Evolutionary conservation across 53 echinoderm and acorn worm genomes (phyloP), one percentile per base, ranked within the genome.

Genomic region (Paracentrotus lividus): DNA sequence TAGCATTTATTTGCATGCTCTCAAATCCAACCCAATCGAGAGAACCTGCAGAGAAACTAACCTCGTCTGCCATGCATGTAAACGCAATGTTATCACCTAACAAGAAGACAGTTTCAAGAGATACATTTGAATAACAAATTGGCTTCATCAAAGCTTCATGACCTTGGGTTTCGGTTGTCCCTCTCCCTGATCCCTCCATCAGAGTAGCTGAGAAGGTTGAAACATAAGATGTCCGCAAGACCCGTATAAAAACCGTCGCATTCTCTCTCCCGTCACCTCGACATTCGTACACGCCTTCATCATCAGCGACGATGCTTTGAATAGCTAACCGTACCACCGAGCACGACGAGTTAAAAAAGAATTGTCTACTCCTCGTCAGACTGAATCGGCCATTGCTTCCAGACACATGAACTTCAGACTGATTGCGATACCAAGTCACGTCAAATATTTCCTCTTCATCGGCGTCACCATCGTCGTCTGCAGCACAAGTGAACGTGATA

Each of bases 231-330:
- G 8, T 7, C 4, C 72, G 29, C 12, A 34, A 6, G 13, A 90
- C 75, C n/a, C 67, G 49, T 51, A 90, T 18, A 16, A 52, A 31
- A 4, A 90, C 23, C 0, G 51, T 51, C 4, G 51, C 34, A 51
- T 49, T 90, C 31, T 72, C 69, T 69, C 72, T 40, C 16, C 4
- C 24, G 15, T 4, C 43, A 8, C 90, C 75, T 26, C 42, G 51
- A 29, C 90, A 90, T 12, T 24, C 27, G 29, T 49, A 90, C 4
- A 68, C 3, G 8, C 90, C 90, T n/a, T 47, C 90, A 34, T 90
- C 90, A 23, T 69, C 52, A 12, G 2, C 13, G 4, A 2, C 20
- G 44, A 90, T 43, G 49, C 52, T 18, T 0, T 20, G n/a, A 33
- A 90, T 90, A 21, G 72, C 42, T n/a, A 90, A 26, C 18, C 8